Percentiles rank a stretch among this genome's conserved stretches.
phyloP scores from a whole-genome alignment of 2,113 vertebrate species.

The Montifringilla adamsi region DNA sequence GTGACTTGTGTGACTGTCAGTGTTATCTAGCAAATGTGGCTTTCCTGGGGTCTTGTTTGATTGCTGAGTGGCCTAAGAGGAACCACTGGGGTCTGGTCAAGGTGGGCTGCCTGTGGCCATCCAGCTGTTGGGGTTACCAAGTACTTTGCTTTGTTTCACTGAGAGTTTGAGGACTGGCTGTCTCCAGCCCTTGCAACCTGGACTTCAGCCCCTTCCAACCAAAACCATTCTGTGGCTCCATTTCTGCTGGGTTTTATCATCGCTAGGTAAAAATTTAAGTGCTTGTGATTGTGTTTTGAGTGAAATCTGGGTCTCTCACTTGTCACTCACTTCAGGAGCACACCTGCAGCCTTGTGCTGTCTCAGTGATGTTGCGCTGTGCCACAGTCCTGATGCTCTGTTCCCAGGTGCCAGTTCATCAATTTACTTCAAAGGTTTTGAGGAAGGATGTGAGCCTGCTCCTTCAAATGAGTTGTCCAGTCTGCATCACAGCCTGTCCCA shows the following conservation, averaged over 20 bases:
- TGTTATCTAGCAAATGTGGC: background rate
- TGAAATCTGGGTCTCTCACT: background rate
- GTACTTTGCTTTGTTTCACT: background rate
- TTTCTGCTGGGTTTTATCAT: background rate
- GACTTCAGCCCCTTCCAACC: background rate
- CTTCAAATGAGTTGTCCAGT: background rate
- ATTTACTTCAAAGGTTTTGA: background rate
- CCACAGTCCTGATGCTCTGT: too few species aligned
- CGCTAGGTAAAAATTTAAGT: background rate
- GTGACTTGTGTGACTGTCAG: background rate
- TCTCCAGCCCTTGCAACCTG: background rate
- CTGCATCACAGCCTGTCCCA: background rate
- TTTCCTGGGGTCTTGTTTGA: background rate
- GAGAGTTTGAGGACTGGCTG: background rate
- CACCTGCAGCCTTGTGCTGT: accelerated
- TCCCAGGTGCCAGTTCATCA: background rate
- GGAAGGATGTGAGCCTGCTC: background rate
- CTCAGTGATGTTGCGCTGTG: accelerated
- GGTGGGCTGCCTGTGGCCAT: background rate
- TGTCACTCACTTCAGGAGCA: background rate
- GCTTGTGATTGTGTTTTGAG: background rate
- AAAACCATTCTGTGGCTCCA: background rate
- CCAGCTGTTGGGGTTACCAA: background rate
- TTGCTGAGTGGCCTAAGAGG: background rate
- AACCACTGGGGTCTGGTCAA: accelerated